Evolutionary conservation across 2,888 invertebrate species (phyloP).

Genomic region (Drosophila villosipedis): DNA sequence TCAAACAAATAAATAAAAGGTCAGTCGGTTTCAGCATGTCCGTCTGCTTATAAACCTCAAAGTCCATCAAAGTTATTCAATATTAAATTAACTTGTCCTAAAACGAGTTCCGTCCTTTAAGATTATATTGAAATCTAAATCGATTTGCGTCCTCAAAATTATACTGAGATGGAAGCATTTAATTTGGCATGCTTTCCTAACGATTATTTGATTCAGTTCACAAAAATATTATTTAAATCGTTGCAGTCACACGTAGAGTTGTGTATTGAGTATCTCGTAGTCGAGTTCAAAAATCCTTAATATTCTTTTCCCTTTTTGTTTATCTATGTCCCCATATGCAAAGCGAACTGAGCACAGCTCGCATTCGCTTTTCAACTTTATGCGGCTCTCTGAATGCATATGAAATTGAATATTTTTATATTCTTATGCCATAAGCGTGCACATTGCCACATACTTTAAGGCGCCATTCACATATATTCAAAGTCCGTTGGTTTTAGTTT

Average conservation of each 20-base stretch:
- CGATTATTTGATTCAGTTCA: not conserved
- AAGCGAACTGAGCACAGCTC: conserved; percentile 39
- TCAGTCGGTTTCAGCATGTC: not conserved
- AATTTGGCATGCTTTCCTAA: not conserved
- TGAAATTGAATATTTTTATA: conserved; percentile 67
- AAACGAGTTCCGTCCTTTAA: not conserved
- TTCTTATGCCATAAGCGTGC: conserved; percentile 54
- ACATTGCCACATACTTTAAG: conserved; percentile 58
- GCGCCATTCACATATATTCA: conserved; percentile 45
- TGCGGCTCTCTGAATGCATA: conserved; percentile 53
- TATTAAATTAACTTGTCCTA: not conserved
- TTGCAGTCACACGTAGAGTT: not conserved
- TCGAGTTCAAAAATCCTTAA: not conserved
- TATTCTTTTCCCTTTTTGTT: conserved; percentile 20
- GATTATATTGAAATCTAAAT: not conserved
- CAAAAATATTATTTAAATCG: not conserved
- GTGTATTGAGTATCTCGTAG: not conserved
- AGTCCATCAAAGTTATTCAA: not conserved
- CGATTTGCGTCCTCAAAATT: not conserved
- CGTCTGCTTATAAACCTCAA: not conserved
- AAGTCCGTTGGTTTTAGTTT: conserved; percentile 43
- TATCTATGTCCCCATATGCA: conserved; percentile 59
- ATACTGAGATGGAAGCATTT: not conserved
- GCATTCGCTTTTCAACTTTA: conserved; percentile 51
- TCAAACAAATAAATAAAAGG: not conserved